Conservation (phyloP, 2,113 vertebrate genomes). For the Misgurnus mizolepis region DNA sequence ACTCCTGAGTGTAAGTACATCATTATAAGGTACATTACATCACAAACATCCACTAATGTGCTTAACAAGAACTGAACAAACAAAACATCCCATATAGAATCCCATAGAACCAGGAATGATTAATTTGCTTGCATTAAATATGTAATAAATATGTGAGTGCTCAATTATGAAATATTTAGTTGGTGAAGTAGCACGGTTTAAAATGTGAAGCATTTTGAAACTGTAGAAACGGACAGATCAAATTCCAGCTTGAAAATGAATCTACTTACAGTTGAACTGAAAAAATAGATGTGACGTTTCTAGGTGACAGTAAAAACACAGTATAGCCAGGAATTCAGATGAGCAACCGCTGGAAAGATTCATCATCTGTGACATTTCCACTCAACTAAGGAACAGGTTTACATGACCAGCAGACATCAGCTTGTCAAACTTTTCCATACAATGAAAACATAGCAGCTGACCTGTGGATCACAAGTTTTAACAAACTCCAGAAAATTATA, state of each 20-base stretch:
- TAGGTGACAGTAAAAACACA: background rate
- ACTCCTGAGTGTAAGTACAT: slow-evolving; percentile 87
- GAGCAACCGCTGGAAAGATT: slow-evolving; percentile 24
- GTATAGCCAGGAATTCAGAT: background rate
- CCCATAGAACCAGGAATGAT: background rate
- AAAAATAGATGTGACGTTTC: no score
- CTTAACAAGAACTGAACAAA: background rate
- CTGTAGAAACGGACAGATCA: no score
- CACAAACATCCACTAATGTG: background rate
- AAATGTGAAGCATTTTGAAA: no score
- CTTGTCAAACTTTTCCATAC: slow-evolving; percentile 40
- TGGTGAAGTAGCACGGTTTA: no score
- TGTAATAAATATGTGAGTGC: background rate
- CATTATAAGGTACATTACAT: background rate
- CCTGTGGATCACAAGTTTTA: no score
- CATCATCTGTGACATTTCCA: slow-evolving; percentile 58
- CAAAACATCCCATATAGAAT: background rate
- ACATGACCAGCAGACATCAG: slow-evolving; percentile 53
- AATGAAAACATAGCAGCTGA: no score
- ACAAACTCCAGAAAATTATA: no score
- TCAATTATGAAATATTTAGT: no score
- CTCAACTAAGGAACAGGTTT: slow-evolving; percentile 45
- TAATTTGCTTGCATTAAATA: background rate
- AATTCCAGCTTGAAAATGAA: background rate
- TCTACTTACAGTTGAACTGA: background rate